These are phyloP conservation scores for Eulithis prunata DNA, from an alignment of 2,888 invertebrate genomes.

Conservation along the genomic window DNA sequence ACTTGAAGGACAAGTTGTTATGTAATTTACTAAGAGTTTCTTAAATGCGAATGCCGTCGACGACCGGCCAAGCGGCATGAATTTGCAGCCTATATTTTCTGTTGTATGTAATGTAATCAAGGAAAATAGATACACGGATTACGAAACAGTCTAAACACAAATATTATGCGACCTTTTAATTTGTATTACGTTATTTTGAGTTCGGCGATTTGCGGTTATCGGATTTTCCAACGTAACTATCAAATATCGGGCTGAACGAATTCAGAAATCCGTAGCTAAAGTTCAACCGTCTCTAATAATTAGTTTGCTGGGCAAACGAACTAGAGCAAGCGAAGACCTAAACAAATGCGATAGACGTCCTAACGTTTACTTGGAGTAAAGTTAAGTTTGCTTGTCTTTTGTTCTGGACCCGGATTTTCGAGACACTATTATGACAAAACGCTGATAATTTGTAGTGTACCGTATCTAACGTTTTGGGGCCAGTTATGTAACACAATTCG, in stretches of 20 bases:
- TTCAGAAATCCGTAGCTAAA: constrained; percentile 19
- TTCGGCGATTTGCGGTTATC: constrained; percentile 14
- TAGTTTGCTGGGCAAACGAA: not conserved
- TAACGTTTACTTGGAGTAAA: too few relatives aligned
- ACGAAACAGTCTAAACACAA: not conserved
- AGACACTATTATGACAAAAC: constrained; percentile 9
- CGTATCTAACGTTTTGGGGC: constrained; percentile 13
- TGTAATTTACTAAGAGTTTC: constrained; percentile 1
- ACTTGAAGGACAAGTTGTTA: not conserved
- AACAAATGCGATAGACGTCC: not conserved
- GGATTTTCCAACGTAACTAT: constrained; percentile 12
- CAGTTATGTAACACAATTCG: constrained; percentile 21
- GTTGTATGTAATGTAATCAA: not conserved
- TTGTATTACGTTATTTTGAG: constrained; percentile 1
- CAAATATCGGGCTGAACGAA: constrained; percentile 14
- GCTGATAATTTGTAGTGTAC: constrained; percentile 19
- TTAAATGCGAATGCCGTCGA: not conserved
- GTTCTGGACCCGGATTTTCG: not conserved
- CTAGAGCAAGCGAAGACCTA: not conserved
- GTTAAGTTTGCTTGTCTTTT: too few relatives aligned
- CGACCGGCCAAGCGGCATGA: not conserved
- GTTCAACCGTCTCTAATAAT: constrained; percentile 12
- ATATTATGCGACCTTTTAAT: constrained; percentile 8
- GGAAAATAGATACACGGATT: not conserved
- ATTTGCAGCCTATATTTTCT: not conserved